phyloP scores from a whole-genome alignment of 2,113 vertebrate genomes.

The Dermatemys mawii region DNA sequence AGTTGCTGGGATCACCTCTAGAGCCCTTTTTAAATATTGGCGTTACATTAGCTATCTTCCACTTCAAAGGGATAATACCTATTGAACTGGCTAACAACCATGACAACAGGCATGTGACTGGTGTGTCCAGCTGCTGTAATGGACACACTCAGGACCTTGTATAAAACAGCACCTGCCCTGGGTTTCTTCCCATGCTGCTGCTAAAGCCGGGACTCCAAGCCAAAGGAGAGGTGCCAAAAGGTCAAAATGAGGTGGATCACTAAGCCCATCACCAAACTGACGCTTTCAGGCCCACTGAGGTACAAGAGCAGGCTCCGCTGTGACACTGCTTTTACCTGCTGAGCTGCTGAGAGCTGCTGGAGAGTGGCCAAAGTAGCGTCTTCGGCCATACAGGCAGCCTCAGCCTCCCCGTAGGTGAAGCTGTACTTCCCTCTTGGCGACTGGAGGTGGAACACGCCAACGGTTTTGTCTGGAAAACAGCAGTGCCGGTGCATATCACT shows the following conservation, averaged over 20 bases:
- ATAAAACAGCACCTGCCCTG: not conserved
- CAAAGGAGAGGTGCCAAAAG: not conserved
- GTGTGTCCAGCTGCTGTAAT: not conserved
- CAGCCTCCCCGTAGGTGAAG: constrained; percentile 87
- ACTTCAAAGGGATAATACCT: not conserved
- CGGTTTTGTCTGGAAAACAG: constrained; percentile 84
- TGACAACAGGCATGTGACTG: not conserved
- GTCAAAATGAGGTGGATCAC: not conserved
- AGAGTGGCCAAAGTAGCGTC: constrained; percentile 85
- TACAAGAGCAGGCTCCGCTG: not conserved
- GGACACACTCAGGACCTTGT: not conserved
- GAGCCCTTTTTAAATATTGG: no score
- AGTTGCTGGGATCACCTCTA: no score
- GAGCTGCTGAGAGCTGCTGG: constrained; percentile 88
- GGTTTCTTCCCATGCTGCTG: not conserved
- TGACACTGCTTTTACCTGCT: constrained; percentile 83
- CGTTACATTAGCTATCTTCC: no score
- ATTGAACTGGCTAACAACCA: not conserved
- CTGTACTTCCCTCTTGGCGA: constrained; percentile 83
- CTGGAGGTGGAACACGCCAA: constrained; percentile 92
- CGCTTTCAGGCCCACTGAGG: fast-evolving
- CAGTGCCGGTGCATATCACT: not conserved
- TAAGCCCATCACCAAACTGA: no score
- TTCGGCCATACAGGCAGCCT: constrained; percentile 81
- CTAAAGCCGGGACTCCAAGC: not conserved